These are phyloP conservation scores for Luidia sarsii DNA, from an alignment of 53 echinoderm and acorn worm genomes.

Conservation along the genomic window DNA sequence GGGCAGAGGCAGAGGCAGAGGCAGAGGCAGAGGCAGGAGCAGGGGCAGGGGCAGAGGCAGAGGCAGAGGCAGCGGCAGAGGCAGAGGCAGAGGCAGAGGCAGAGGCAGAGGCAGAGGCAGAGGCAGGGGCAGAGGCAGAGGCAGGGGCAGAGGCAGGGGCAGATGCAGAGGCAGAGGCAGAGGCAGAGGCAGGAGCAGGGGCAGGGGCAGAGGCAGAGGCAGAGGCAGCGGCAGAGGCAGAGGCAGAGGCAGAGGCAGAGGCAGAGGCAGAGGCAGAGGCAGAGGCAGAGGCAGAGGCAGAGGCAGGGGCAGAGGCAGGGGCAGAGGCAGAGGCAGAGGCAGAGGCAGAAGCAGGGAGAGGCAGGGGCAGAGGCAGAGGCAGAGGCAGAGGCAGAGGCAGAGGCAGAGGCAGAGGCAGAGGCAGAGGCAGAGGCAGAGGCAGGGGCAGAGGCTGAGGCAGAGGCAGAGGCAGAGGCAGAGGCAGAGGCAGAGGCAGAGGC, in stretches of 20 bases:
- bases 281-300: neutral
- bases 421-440: neutral
- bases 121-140: neutral
- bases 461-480: neutral
- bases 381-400: neutral
- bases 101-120: neutral
- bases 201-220: neutral
- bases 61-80: neutral
- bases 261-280: neutral
- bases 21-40: neutral
- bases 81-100: neutral
- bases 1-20: neutral
- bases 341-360: too few relatives aligned
- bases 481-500: neutral
- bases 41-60: too few relatives aligned
- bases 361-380: neutral
- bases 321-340: neutral
- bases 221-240: neutral
- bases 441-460: neutral
- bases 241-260: neutral
- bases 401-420: neutral
- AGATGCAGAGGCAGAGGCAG: neutral
- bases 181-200: neutral
- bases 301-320: neutral
- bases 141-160: neutral